phyloP scores from a whole-genome alignment of 2,113 vertebrate genomes.

The Athene noctua region DNA sequence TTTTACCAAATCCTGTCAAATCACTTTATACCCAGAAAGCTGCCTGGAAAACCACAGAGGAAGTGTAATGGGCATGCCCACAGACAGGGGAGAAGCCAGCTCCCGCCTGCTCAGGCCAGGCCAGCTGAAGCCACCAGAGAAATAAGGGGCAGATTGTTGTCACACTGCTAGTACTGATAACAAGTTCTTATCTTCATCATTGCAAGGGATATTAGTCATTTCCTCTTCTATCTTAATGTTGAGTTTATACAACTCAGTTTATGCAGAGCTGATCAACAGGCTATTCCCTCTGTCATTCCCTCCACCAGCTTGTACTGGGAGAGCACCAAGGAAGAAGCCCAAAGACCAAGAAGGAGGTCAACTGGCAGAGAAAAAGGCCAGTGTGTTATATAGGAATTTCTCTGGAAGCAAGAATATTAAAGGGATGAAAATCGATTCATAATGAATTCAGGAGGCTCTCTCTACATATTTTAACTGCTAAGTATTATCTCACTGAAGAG shows the following conservation, averaged over 20 bases:
- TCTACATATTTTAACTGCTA: background rate
- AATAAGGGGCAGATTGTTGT: background rate
- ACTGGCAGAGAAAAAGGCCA: background rate
- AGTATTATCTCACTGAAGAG: background rate
- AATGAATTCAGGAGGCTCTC: background rate
- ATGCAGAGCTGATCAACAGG: background rate
- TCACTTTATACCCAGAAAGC: background rate
- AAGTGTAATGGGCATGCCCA: background rate
- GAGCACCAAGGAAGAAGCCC: background rate
- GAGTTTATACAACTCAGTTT: background rate
- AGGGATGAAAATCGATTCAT: background rate
- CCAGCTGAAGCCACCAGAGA: background rate
- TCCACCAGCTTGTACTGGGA: background rate
- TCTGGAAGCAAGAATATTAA: slow-evolving; percentile 30
- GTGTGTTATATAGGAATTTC: background rate
- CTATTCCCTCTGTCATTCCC: background rate
- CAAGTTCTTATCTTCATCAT: background rate
- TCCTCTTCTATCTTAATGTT: background rate
- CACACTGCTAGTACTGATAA: background rate
- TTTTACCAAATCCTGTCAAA: background rate
- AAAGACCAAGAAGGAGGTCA: background rate
- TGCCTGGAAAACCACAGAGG: background rate
- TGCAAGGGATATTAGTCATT: background rate
- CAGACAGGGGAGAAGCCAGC: background rate
- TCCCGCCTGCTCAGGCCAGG: background rate